Evolutionary conservation across 2,113 vertebrate species (phyloP).

Genomic region (Melanotaenia duboulayi): DNA sequence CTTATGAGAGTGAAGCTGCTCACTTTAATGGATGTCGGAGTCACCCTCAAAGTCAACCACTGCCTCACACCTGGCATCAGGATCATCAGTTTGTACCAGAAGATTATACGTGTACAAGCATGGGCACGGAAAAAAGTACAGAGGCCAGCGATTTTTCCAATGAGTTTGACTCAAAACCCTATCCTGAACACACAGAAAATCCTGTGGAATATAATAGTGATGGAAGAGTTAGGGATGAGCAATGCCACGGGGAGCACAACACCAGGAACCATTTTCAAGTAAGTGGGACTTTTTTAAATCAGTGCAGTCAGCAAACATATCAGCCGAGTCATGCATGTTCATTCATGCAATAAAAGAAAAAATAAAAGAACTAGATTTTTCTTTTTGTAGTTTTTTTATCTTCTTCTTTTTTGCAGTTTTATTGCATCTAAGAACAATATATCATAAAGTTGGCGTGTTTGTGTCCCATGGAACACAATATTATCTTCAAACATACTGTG

Average conservation of each 20-base stretch:
- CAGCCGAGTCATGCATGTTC: not conserved
- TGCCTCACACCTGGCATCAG: conserved; percentile 81
- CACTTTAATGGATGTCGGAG: conserved; percentile 67
- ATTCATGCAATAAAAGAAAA: not conserved
- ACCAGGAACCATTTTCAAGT: conserved; percentile 87
- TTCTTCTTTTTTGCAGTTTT: too few relatives aligned
- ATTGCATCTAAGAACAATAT: not conserved
- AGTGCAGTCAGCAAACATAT: not conserved
- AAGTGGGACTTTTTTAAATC: conserved; percentile 27
- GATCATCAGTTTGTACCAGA: conserved; percentile 74
- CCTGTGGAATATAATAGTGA: conserved; percentile 81
- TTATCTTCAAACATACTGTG: not conserved
- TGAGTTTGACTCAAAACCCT: conserved; percentile 76
- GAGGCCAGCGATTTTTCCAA: conserved; percentile 74
- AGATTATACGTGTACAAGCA: conserved; percentile 72
- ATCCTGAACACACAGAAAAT: conserved; percentile 74
- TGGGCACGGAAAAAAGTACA: conserved; percentile 70
- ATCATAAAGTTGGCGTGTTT: not conserved
- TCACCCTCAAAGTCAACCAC: conserved; percentile 63
- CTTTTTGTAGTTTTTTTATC: not conserved
- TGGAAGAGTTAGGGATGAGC: conserved; percentile 71
- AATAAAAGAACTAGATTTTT: not conserved
- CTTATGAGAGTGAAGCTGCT: conserved; percentile 61
- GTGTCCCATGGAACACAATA: not conserved
- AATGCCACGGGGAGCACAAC: conserved; percentile 73